Evolutionary conservation across 2,888 invertebrate species (phyloP).

Genomic region (Gasteruption jaculator): DNA sequence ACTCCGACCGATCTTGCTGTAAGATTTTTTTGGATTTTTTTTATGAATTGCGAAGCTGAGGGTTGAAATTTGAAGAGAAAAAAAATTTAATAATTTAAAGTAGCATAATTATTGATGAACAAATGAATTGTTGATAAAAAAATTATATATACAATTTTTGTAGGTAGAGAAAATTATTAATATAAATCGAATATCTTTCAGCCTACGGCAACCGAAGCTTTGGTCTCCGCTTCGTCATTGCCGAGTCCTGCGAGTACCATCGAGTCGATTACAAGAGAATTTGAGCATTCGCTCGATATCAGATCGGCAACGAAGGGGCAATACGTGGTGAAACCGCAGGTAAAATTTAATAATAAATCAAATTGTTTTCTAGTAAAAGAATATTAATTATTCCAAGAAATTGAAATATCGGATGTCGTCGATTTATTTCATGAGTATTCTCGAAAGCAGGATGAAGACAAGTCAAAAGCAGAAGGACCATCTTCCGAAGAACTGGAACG

Average conservation of each 20-base stretch:
- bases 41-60: background rate
- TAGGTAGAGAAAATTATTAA: too few relatives aligned
- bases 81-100: slow-evolving; percentile 16
- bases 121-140: too few relatives aligned
- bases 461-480: slow-evolving; percentile 63
- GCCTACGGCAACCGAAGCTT: slow-evolving; percentile 49
- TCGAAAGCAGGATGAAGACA: slow-evolving; percentile 61
- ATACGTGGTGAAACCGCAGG: slow-evolving; percentile 60
- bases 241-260: slow-evolving; percentile 77
- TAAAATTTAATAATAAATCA: slow-evolving; percentile 31
- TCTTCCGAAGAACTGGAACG: slow-evolving; percentile 58
- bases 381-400: too few relatives aligned
- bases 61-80: background rate
- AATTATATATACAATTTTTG: too few relatives aligned
- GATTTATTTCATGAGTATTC: background rate
- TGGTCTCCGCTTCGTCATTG: slow-evolving; percentile 56
- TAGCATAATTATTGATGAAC: too few relatives aligned
- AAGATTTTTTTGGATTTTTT: slow-evolving; percentile 37
- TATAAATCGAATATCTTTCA: too few relatives aligned
- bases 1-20: slow-evolving; percentile 48
- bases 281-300: slow-evolving; percentile 75
- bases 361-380: background rate
- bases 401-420: background rate
- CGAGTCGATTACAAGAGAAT: slow-evolving; percentile 73
- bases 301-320: slow-evolving; percentile 62